Base-by-base conservation (phyloP, 2,888 invertebrate genomes). In the Heteromyza rotundicornis region DNA sequence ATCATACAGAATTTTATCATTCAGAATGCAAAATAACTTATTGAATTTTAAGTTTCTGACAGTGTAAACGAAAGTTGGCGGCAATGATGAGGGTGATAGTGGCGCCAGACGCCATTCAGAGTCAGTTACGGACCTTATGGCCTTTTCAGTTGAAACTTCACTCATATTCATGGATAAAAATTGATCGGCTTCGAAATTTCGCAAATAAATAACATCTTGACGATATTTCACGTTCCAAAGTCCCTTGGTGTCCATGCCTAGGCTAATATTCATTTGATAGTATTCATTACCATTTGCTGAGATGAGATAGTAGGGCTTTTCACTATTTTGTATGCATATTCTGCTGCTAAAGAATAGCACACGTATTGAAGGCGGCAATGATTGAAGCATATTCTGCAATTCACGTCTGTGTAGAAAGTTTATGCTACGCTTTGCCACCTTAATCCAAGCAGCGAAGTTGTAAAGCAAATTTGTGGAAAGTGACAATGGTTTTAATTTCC, bases 331-430 rank as follows among this genome's bases (percentile, higher is more conserved):
- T 23, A 77, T 5, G 14, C 77, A 78, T 1, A 78, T 3, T 49
- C 59, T 61, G 2, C 60, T 57, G 47, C 70, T 70, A 19, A 63
- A 66, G 1, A 64, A 58, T 12, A 77, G 1, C 3, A 60, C 23
- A 5, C 36, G 47, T 7, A 78, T 44, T 1, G 53, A 5, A 2
- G 14, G 35, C 0, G 75, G 70, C 32, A 78, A 51, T 2, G 67
- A 68, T 57, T 73, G 76, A 55, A 69, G 50, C 66, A 78, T 68
- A 58, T 77, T 77, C 54, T 68, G 66, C 27, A 77, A 36, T 24
- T 55, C 54, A 2, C 3, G 22, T 64, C 60, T 1, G 5, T 55
- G 12, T 19, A 60, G n/a, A n/a, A 52, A 57, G 23, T 19, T 57
- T 23, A 19, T 2, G 0, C 12, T 56, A 47, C 19, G 57, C 32